Conservation (phyloP, 37 sponge, comb jelly and placozoan species). For the Eunapius fragilis region DNA sequence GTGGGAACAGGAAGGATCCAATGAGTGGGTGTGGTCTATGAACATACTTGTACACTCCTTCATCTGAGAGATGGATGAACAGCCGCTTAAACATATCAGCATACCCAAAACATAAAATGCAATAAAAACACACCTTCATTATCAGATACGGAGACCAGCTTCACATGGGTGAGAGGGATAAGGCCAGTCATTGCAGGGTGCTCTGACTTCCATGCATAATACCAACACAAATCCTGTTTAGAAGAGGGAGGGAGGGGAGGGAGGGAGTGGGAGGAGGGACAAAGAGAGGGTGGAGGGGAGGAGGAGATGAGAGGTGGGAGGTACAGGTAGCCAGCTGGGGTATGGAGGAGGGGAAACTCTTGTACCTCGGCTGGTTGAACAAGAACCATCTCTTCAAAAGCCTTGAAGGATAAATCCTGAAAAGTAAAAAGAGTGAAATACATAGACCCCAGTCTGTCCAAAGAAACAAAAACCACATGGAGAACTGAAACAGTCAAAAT, state of each 20-base stretch:
- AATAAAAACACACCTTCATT: conserved; percentile 31
- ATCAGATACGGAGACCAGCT: conserved; percentile 75
- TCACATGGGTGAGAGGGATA: conserved; percentile 74
- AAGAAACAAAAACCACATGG: no score
- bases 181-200: conserved; percentile 40
- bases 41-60: no score
- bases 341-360: neutral
- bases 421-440: no score
- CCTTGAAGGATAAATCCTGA: conserved; percentile 64
- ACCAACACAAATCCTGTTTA: conserved; percentile 77
- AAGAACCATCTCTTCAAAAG: conserved; percentile 66
- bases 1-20: no score
- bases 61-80: no score
- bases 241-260: neutral
- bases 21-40: no score
- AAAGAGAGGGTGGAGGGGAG: neutral
- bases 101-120: neutral
- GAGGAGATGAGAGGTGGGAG: neutral
- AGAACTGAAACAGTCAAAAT: no score
- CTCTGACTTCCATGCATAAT: conserved; percentile 64
- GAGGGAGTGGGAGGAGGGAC: neutral
- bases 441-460: no score
- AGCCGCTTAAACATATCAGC: no score
- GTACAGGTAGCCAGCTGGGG: no score
- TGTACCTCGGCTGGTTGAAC: conserved; percentile 17